Evolutionary conservation across 1,140 invertebrate species (phyloP).

Genomic region (Wiebesia pumilae): DNA sequence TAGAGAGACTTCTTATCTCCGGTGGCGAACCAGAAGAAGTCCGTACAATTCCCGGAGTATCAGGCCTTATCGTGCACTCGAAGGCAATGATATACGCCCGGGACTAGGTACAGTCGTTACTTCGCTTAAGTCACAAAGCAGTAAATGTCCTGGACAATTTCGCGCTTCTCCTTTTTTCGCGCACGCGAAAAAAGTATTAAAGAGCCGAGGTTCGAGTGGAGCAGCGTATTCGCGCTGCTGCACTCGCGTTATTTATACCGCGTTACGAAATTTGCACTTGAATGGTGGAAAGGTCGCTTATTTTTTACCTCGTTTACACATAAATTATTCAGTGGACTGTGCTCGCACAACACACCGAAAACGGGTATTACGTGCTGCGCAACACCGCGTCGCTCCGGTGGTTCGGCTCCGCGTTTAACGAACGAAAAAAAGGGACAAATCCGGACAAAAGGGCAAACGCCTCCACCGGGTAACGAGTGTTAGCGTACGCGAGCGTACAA

Average conservation of each 20-base stretch:
- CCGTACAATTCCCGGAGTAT: slow-evolving; percentile 54
- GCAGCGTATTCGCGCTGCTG: neutral
- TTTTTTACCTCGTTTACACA: neutral
- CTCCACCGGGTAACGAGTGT: neutral
- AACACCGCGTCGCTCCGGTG: neutral
- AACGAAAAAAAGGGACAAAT: neutral
- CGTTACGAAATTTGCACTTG: neutral
- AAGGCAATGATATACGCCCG: slow-evolving; percentile 41
- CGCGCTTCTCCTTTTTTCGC: neutral
- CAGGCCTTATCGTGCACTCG: slow-evolving; percentile 49
- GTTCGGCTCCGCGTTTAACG: too few species aligned
- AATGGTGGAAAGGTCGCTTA: neutral
- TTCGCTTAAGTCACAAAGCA: slow-evolving; percentile 50
- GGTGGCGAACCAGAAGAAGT: slow-evolving; percentile 51
- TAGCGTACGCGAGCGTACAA: neutral
- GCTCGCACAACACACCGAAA: neutral
- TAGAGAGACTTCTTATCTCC: slow-evolving; percentile 53
- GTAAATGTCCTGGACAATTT: slow-evolving; percentile 52
- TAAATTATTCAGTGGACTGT: slow-evolving; percentile 9
- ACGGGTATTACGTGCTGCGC: neutral
- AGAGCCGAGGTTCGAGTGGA: neutral
- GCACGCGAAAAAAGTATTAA: slow-evolving; percentile 17
- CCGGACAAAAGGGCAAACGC: neutral
- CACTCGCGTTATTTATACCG: neutral
- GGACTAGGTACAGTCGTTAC: neutral